Percentiles rank a stretch among this genome's conserved stretches.
phyloP scores from a whole-genome alignment of 2,113 vertebrate species.

The Fregetta grallaria region DNA sequence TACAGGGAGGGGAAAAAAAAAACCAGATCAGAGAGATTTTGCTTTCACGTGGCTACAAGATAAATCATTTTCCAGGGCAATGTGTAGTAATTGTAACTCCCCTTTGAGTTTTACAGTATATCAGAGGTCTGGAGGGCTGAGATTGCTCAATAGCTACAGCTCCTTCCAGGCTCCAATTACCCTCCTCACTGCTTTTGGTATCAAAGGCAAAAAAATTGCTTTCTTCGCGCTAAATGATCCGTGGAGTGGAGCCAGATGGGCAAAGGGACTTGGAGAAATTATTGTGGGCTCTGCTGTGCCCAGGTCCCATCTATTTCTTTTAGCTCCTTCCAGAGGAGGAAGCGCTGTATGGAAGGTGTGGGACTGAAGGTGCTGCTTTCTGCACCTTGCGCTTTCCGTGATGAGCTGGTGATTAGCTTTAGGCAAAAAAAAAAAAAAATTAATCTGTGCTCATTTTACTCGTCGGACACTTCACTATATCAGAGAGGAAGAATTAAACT shows the following conservation, averaged over 20 bases:
- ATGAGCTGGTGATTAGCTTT: background rate
- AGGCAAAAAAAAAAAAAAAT: background rate
- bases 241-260: background rate
- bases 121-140: background rate
- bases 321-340: background rate
- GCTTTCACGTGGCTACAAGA: background rate
- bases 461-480: background rate
- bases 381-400: background rate
- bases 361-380: background rate
- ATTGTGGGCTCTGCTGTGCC: background rate
- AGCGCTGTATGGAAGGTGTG: fast-evolving
- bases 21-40: background rate
- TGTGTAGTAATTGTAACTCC: background rate
- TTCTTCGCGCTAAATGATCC: background rate
- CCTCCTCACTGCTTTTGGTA: background rate
- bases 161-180: constrained; percentile 39
- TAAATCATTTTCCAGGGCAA: background rate
- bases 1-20: background rate
- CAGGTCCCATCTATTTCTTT: background rate
- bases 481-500: background rate
- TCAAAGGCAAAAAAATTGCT: constrained; percentile 28
- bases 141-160: background rate
- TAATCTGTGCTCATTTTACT: background rate
- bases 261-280: background rate
- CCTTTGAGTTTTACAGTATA: background rate